A percentile compares a stretch with the other conserved stretches of the same genome.
phyloP scores from a whole-genome alignment of 1,140 invertebrate genomes.

The Forficula auricularia region DNA sequence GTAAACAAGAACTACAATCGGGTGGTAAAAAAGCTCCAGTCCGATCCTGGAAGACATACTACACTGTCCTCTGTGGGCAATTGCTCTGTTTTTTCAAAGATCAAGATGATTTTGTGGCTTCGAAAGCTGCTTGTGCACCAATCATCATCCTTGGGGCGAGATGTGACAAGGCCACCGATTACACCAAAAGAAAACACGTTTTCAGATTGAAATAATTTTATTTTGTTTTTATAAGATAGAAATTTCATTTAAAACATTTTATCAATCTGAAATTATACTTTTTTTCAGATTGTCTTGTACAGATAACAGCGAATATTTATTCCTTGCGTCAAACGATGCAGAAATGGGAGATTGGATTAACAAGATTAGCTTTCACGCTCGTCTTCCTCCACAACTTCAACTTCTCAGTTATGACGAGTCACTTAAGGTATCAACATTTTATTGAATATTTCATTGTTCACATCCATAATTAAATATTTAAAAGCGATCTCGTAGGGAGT shows the following conservation, averaged over 20 bases:
- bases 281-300: constrained; percentile 50
- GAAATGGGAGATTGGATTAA: constrained; percentile 85
- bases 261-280: neutral
- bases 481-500: neutral
- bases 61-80: constrained; percentile 90
- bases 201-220: constrained; percentile 37
- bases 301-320: constrained; percentile 86
- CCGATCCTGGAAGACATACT: constrained; percentile 87
- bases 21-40: constrained; percentile 88
- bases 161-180: constrained; percentile 75
- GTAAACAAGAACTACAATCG: constrained; percentile 85
- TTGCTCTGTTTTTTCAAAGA: constrained; percentile 96
- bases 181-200: constrained; percentile 87
- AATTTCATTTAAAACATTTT: neutral
- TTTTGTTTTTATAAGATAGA: neutral
- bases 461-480: neutral
- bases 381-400: constrained; percentile 72
- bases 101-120: constrained; percentile 69
- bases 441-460: neutral
- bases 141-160: constrained; percentile 73
- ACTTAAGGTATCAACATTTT: constrained; percentile 23
- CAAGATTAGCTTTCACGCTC: constrained; percentile 87
- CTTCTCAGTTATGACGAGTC: constrained; percentile 60
- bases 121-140: constrained; percentile 76
- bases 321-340: constrained; percentile 51